Evolutionary conservation across 2,888 invertebrate genomes (phyloP).

Genomic region (Drosophila emarginata): DNA sequence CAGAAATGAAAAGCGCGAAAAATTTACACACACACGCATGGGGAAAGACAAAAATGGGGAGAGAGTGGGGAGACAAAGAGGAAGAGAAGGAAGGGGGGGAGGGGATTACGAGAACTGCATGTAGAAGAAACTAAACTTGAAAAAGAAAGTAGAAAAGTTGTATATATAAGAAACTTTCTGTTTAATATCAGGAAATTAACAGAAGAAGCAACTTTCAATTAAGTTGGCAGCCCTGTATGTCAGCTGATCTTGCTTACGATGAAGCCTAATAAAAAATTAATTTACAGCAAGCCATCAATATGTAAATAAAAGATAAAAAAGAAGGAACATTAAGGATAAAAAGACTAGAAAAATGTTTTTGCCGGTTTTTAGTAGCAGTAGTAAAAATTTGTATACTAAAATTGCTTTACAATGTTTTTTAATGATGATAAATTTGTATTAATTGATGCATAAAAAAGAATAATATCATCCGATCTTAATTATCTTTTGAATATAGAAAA

Average conservation of each 20-base stretch:
- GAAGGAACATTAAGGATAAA: no score
- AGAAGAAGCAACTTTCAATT: constrained; percentile 4
- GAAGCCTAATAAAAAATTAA: neutral
- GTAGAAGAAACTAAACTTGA: constrained; percentile 48
- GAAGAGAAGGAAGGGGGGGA: neutral
- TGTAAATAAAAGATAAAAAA: no score
- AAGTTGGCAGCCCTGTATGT: constrained; percentile 2
- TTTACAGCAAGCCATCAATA: no score
- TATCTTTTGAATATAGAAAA: no score
- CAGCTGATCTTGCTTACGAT: neutral
- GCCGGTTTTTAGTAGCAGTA: no score
- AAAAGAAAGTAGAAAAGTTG: constrained; percentile 62
- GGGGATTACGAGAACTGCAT: constrained; percentile 40
- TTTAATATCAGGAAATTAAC: constrained; percentile 32
- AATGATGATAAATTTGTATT: no score
- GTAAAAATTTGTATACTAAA: no score
- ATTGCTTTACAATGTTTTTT: no score
- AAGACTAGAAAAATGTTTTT: no score
- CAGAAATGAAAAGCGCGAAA: constrained; percentile 57
- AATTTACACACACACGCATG: constrained; percentile 29
- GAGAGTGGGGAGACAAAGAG: no score
- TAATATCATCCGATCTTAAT: no score
- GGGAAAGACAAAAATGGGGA: constrained; percentile 9
- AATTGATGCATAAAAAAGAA: no score
- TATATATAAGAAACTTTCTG: constrained; percentile 49